Evolutionary conservation across 2,797 vertebrate genomes (phyloP).

Genomic region (Falco naumanni): DNA sequence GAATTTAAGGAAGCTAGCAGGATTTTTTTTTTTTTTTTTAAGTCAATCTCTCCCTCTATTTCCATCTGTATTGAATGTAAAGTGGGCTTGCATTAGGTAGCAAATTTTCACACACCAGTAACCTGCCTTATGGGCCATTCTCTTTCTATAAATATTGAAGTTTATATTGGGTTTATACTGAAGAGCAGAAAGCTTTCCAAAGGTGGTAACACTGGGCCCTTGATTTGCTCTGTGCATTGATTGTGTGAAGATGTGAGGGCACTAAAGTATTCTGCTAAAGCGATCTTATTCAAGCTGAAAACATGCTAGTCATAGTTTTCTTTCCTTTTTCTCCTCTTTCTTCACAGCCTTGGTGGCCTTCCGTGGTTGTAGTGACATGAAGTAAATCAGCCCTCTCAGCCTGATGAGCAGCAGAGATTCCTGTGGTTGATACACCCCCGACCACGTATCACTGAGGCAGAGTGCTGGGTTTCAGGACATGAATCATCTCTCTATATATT

Average conservation of each 20-base stretch:
- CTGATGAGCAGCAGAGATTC: background rate
- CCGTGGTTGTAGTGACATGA: background rate
- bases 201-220: background rate
- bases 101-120: background rate
- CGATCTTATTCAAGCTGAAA: background rate
- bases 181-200: background rate
- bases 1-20: background rate
- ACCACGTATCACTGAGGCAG: background rate
- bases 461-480: background rate
- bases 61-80: background rate
- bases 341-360: background rate
- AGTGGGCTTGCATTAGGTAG: background rate
- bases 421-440: background rate
- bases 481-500: background rate
- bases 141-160: background rate
- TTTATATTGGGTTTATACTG: background rate
- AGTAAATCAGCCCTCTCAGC: background rate
- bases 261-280: background rate
- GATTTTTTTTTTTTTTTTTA: background rate
- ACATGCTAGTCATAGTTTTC: background rate
- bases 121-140: background rate
- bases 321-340: background rate
- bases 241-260: background rate
- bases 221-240: background rate
- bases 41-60: background rate